Base-by-base conservation (phyloP, 2,797 vertebrate genomes). In the Notolabrus celidotus region DNA sequence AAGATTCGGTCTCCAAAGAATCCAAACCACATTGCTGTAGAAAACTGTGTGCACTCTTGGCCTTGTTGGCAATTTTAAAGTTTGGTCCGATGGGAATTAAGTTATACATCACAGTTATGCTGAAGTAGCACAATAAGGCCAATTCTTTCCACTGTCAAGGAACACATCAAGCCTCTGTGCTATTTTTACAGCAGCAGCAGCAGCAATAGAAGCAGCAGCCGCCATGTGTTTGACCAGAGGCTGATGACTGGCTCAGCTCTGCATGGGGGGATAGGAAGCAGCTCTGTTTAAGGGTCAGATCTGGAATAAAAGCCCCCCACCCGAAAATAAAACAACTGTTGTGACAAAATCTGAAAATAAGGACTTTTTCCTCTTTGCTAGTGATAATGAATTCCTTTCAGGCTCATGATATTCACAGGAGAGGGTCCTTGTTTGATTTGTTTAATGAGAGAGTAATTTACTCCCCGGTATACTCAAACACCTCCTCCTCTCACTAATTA, bases 401-500 rank as follows among this genome's bases (percentile, higher is more conserved):
- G 55, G 47, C 11, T 74, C 7, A 16, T 52, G 23, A 3, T 45
- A 12, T 50, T 71, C 50, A 53, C 59, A 63, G 56, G 31, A 50
- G 61, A 63, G 5, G 61, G 10, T 49, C 71, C 43, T 17, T 12
- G 41, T 58, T 58, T 81, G 72, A 61, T 77, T 69, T 67, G 76
- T 25, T 66, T 71, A 85, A 67, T 42, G 74, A 27, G 25, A 27
- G 25, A 56, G 25, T 71, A 34, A 71, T 85, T 72, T 53, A 52
- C 57, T 71, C 53, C 31, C 33, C 9, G 1, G 19, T 51, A 42
- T 33, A 17, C 34, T 57, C 27, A 22, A 23, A 46, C 19, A 27
- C 71, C 59, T 31, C 49, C 74, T 70, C 69, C 9, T 61, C 46
- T 19, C 53, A 22, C 58, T 79, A 43, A 82, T 82, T 62, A 80